Evolutionary conservation across 2,888 invertebrate species (phyloP).

Genomic region (Nomada ferruginata): DNA sequence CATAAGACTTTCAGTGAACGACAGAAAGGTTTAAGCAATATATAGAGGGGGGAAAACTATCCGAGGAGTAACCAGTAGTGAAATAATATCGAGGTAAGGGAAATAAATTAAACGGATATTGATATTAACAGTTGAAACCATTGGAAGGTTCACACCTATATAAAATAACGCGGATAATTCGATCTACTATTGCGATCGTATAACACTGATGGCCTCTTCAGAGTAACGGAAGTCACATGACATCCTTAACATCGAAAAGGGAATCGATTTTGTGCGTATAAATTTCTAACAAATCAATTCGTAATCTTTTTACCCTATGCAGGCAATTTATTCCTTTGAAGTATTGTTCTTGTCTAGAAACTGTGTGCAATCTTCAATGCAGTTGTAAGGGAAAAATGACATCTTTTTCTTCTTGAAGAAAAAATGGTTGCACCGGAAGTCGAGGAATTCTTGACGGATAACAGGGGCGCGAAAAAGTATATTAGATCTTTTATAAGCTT

Average conservation of each 20-base stretch:
- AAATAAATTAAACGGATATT: not conserved
- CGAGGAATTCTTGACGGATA: too few relatives aligned
- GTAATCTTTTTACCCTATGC: not conserved
- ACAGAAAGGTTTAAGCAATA: not conserved
- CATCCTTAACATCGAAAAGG: not conserved
- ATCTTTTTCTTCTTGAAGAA: too few relatives aligned
- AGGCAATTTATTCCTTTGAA: not conserved
- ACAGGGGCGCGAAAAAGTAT: too few relatives aligned
- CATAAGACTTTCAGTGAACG: conserved; percentile 4
- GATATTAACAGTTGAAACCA: not conserved
- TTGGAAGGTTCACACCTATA: not conserved
- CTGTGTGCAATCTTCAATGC: too few relatives aligned
- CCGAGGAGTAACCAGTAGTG: not conserved
- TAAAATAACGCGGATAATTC: not conserved
- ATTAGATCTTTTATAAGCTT: too few relatives aligned
- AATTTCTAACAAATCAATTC: not conserved
- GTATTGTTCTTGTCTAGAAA: not conserved
- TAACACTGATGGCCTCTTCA: not conserved
- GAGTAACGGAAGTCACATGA: conserved; percentile 27
- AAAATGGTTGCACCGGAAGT: too few relatives aligned
- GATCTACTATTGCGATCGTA: not conserved
- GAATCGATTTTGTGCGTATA: not conserved
- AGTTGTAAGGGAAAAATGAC: too few relatives aligned
- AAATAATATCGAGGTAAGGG: conserved; percentile 32
- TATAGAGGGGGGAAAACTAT: not conserved